Percentiles rank a stretch among this genome's conserved stretches.
Evolutionary conservation across 2,113 vertebrate species (phyloP).

Genomic region (Spheniscus mendiculus): DNA sequence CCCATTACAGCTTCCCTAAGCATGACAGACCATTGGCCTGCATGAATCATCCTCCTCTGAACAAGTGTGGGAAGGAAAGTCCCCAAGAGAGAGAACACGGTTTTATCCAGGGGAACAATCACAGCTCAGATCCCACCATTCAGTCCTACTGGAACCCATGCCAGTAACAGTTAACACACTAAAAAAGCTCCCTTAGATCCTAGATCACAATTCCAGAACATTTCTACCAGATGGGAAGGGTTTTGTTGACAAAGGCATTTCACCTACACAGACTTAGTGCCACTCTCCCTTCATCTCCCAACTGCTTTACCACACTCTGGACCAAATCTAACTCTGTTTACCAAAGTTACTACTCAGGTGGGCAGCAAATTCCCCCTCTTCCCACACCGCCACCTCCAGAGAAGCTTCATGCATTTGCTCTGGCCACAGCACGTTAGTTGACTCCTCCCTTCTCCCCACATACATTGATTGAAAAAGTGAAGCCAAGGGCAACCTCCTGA

Average conservation of each 20-base stretch:
- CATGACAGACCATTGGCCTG: background rate
- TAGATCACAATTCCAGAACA: background rate
- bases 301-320: background rate
- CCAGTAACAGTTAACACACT: background rate
- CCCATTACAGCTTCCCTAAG: background rate
- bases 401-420: background rate
- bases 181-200: background rate
- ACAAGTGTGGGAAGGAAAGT: background rate
- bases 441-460: background rate
- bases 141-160: background rate
- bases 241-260: background rate
- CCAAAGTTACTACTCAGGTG: background rate
- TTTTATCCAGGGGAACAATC: background rate
- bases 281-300: background rate
- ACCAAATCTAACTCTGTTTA: background rate
- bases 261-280: background rate
- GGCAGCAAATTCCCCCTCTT: background rate
- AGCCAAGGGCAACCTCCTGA: background rate
- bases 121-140: background rate
- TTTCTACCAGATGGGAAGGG: background rate
- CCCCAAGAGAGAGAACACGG: background rate
- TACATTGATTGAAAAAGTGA: background rate
- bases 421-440: background rate
- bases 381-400: background rate
- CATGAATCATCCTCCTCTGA: conserved; percentile 1